Conservation (phyloP, 1,140 invertebrate species). For the Trachelipus rathkii region DNA sequence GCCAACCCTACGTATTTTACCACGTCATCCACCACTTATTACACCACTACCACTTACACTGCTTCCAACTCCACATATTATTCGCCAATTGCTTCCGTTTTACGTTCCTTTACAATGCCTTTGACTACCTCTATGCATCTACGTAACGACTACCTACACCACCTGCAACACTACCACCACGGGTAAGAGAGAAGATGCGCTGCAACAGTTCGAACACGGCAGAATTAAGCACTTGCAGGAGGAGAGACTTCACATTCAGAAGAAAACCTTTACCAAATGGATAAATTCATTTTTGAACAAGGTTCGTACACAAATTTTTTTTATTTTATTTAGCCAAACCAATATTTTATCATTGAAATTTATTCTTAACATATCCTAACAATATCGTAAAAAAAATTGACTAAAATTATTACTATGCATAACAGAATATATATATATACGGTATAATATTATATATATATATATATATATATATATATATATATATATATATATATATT, state of each 20-base stretch:
- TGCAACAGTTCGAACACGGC: slow-evolving; percentile 90
- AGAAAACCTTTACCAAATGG: slow-evolving; percentile 99
- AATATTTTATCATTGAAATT: no score
- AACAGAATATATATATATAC: no score
- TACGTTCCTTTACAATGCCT: no score
- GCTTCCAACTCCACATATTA: no score
- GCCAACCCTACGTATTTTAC: background rate
- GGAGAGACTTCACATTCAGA: slow-evolving; percentile 94
- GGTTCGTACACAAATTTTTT: slow-evolving; percentile 54
- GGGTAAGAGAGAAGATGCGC: slow-evolving; percentile 63
- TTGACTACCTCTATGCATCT: background rate
- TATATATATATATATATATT: no score
- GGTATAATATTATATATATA: no score
- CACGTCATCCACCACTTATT: background rate
- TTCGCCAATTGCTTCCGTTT: no score
- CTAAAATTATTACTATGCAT: no score
- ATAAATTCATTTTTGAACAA: slow-evolving; percentile 97
- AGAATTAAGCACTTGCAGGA: slow-evolving; percentile 94
- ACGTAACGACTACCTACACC: slow-evolving; percentile 3
- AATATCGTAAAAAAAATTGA: no score
- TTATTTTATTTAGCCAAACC: no score
- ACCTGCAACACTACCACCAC: slow-evolving; percentile 23
- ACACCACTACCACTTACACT: background rate
- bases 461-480: no score
- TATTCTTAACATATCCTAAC: no score